Conservation (phyloP, 1,140 invertebrate genomes). For the Macrosteles quadrilineatus region DNA sequence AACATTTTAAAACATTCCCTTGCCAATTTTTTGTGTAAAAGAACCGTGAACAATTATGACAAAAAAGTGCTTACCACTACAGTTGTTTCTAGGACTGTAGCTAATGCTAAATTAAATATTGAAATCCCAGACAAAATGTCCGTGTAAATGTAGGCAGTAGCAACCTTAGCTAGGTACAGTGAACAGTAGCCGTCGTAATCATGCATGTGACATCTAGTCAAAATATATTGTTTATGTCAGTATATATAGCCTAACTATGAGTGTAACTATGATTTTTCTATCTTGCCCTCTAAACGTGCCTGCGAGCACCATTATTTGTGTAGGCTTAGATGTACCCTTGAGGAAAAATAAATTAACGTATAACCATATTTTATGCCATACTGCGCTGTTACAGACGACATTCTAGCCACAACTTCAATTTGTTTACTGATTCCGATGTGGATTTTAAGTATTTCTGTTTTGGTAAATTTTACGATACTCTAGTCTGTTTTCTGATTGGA, state of each 20-base stretch:
- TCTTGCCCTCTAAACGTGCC: background rate
- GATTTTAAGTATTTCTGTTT: too few relatives aligned
- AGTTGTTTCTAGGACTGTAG: too few relatives aligned
- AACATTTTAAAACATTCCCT: too few relatives aligned
- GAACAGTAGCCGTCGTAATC: background rate
- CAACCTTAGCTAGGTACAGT: slow-evolving; percentile 5
- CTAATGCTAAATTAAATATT: too few relatives aligned
- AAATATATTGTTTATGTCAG: slow-evolving; percentile 16
- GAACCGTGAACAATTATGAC: too few relatives aligned
- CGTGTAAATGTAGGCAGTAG: slow-evolving; percentile 14
- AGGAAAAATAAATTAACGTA: background rate
- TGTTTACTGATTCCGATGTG: too few relatives aligned
- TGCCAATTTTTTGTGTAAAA: too few relatives aligned
- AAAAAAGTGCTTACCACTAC: too few relatives aligned
- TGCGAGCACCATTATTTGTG: background rate
- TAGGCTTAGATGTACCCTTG: background rate
- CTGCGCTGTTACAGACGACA: background rate
- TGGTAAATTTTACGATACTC: background rate
- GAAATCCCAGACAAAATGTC: too few relatives aligned
- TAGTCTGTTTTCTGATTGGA: background rate
- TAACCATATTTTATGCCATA: slow-evolving; percentile 11
- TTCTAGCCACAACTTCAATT: background rate
- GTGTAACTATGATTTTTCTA: slow-evolving; percentile 18
- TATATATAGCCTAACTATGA: background rate
- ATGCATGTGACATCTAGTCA: slow-evolving; percentile 22